Conservation (phyloP, 2,888 invertebrate genomes). For the Beris chalybata region DNA sequence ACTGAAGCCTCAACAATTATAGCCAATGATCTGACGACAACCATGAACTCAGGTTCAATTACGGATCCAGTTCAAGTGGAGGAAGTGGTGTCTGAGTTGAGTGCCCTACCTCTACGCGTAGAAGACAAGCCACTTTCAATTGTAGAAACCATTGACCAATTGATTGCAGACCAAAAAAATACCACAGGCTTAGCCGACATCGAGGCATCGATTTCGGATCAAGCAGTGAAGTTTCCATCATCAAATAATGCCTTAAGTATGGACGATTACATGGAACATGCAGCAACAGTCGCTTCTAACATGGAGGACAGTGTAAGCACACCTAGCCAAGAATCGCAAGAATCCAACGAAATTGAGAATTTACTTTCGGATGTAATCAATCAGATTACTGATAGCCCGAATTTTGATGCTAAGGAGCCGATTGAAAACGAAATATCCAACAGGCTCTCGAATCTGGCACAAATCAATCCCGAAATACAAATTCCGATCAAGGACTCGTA, state of each 20-base stretch:
- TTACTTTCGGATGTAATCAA: conserved; percentile 53
- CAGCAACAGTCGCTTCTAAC: conserved; percentile 55
- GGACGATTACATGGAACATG: conserved; percentile 53
- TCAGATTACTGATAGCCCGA: conserved; percentile 46
- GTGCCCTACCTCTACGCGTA: not conserved
- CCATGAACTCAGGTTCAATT: not conserved
- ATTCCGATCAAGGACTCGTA: not conserved
- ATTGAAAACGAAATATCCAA: conserved; percentile 33
- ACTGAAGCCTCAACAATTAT: conserved; percentile 9
- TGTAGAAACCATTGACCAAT: conserved; percentile 40
- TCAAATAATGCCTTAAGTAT: conserved; percentile 49
- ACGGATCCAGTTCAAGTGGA: not conserved
- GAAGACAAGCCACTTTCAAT: conserved; percentile 38
- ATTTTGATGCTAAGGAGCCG: not conserved
- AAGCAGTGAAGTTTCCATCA: not conserved
- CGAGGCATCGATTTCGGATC: not conserved
- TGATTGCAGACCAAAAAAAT: conserved; percentile 39
- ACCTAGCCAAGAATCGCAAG: conserved; percentile 44
- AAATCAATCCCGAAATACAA: conserved; percentile 48
- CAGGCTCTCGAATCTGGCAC: conserved; percentile 50
- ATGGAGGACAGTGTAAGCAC: conserved; percentile 47
- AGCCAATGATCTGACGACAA: not conserved
- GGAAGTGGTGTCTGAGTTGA: not conserved
- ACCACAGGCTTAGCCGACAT: not conserved
- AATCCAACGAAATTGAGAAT: conserved; percentile 50